Evolutionary conservation across 2,888 invertebrate species (phyloP), one percentile per base, ranked within the genome.

Genomic region (Atrina japonica): DNA sequence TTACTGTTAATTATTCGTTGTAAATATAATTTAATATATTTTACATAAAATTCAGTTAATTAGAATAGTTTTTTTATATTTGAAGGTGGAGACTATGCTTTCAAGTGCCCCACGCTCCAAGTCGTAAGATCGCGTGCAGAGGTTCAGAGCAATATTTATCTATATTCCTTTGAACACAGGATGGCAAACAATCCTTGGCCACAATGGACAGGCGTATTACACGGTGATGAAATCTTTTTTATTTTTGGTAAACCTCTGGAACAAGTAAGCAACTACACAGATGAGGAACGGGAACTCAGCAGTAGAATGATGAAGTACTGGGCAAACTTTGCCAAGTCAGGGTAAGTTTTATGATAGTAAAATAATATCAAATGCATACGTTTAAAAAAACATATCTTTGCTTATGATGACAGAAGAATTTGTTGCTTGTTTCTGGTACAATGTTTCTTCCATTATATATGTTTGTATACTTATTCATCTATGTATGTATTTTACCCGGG

Each of bases 251-350:
- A 80, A 35, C 88, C 89, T 5, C 49, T 70, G n/a, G 27, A 50
- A 35, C 16, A 49, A n/a, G 47, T 21, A 11, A 52, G 43, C 35
- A 47, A 27, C 23, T 64, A 67, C 92, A 95, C 94, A 7, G 93
- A 93, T 0, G 95, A 95, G 83, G 97, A 98, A 91, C 93, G 94
- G 35, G 94, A 95, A 78, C 93, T 98, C 78, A 96, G 96, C 88
- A 94, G 93, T 88, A 92, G 95, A 75, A 94, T 97, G 90, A 97
- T 97, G 96, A 93, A 94, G 88, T 97, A 97, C 91, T 97, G 97
- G 97, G 95, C 97, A 1, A 97, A 97, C 90, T 98, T 98, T 89
- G 97, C 97, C 47, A 95, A 96, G 92, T 95, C 95, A 78, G 97
- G 98, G 98, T 98, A 93, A 76, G 75, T 6, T 35, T 5, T 35